Evolutionary conservation across 2,888 invertebrate genomes (phyloP), one percentile per base, ranked within the genome.

Genomic region (Pandemis heparana): DNA sequence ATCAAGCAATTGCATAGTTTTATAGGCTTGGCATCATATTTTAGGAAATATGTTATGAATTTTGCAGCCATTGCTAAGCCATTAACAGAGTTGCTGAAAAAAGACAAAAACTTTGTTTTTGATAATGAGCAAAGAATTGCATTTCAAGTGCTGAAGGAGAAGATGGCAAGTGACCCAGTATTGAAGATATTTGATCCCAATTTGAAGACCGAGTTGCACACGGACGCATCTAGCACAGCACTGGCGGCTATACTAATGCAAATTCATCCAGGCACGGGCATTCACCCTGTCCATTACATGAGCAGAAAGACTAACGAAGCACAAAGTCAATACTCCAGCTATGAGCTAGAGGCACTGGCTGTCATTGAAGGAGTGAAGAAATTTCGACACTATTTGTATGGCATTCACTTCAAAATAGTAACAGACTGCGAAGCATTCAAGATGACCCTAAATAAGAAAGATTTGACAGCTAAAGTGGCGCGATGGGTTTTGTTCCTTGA

Each of bases 1-100:
- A 16, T 70, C n/a, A 81, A 76, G 56, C 76, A 79, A 61, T 18
- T 79, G 1, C 78, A 76, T 0, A 77, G 77, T 59, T 79, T 80
- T 63, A 43, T 79, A 32, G 79, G 80, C 0, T 39, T 79, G 0
- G 70, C 77, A 0, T 78, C 77, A 4, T 80, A 79, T 41, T 80
- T 80, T n/a, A 62, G 80, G 10, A 80, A 78, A 43, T 79, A 75
- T 9, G 77, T 79, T 18, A 18, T 72, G 43, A 41, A 77, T 62
- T 79, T 66, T 76, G 79, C 78, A 9, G 0, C 62, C 7, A 75
- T 79, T 23, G 76, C 78, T 0, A 75, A 71, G 23, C 78, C 78
- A 18, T 56, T 79, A 0, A 76, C 75, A 1, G 76, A 77, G 62
- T 64, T 72, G 39, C n/a, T 68, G 16, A 68, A 23, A 10, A 46